phyloP scores from a whole-genome alignment of 2,797 vertebrate species.

The Diceros bicornis region DNA sequence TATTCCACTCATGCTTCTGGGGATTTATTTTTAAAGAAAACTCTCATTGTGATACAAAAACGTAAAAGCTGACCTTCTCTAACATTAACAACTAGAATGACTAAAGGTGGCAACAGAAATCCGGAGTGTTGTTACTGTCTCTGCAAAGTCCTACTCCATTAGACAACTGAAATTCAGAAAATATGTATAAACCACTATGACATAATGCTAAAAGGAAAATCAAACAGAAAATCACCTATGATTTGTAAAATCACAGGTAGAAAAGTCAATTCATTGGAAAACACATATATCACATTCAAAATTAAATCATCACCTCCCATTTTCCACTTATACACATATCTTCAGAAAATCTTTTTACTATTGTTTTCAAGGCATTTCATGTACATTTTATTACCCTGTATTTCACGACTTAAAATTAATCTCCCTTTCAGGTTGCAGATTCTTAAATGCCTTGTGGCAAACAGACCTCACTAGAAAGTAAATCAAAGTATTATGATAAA shows the following conservation, averaged over 20 bases:
- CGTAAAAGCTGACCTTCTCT: neutral
- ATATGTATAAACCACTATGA: neutral
- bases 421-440: slow-evolving; percentile 11
- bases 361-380: neutral
- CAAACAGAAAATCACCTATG: neutral
- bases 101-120: neutral
- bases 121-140: neutral
- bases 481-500: slow-evolving; percentile 13
- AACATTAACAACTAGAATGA: slow-evolving; percentile 2
- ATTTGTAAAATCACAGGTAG: neutral
- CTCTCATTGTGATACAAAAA: neutral
- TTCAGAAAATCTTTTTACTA: slow-evolving; percentile 30
- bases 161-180: slow-evolving; percentile 31
- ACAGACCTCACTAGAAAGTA: slow-evolving; percentile 42
- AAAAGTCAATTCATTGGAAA: neutral
- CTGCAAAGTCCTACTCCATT: neutral
- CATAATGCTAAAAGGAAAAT: slow-evolving; percentile 1
- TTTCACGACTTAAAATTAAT: neutral
- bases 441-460: slow-evolving; percentile 38
- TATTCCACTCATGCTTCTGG: neutral
- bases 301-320: neutral
- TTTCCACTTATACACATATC: neutral
- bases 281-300: neutral
- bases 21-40: slow-evolving; percentile 43
- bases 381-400: neutral